These are phyloP conservation scores for Ennomos quercinarius DNA, from an alignment of 2,888 invertebrate genomes.

Conservation along the genomic window DNA sequence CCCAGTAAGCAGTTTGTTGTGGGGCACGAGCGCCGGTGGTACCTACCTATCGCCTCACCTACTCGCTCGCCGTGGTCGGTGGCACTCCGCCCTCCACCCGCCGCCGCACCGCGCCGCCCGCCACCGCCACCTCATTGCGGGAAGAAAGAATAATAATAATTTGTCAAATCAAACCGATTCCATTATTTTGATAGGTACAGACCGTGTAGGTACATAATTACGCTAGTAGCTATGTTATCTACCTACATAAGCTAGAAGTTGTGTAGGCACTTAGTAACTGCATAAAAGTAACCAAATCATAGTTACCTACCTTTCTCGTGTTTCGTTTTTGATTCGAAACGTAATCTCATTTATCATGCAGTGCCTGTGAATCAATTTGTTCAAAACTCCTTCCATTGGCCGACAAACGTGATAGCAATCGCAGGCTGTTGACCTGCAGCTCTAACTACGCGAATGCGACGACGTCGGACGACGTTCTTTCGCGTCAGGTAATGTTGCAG, in stretches of 20 bases:
- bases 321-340: conserved; percentile 17
- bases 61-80: conserved; percentile 76
- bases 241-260: no score
- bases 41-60: conserved; percentile 40
- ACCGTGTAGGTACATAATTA: conserved; percentile 11
- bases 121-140: conserved; percentile 75
- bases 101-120: conserved; percentile 61
- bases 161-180: conserved; percentile 71
- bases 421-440: conserved; percentile 78
- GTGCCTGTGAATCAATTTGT: conserved; percentile 44
- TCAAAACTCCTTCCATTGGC: conserved; percentile 66
- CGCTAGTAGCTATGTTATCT: no score
- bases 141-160: conserved; percentile 62
- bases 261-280: no score
- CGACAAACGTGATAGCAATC: conserved; percentile 72
- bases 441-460: conserved; percentile 63
- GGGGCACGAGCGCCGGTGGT: conserved; percentile 75
- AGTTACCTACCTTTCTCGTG: conserved; percentile 18
- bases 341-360: conserved; percentile 29
- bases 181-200: conserved; percentile 11
- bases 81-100: conserved; percentile 75
- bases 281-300: conserved; percentile 21
- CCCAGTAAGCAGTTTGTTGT: conserved; percentile 85
- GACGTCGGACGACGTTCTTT: conserved; percentile 54
- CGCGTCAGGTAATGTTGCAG: conserved; percentile 46